phyloP scores from a whole-genome alignment of 2,113 vertebrate species.

The Cacatua alba region DNA sequence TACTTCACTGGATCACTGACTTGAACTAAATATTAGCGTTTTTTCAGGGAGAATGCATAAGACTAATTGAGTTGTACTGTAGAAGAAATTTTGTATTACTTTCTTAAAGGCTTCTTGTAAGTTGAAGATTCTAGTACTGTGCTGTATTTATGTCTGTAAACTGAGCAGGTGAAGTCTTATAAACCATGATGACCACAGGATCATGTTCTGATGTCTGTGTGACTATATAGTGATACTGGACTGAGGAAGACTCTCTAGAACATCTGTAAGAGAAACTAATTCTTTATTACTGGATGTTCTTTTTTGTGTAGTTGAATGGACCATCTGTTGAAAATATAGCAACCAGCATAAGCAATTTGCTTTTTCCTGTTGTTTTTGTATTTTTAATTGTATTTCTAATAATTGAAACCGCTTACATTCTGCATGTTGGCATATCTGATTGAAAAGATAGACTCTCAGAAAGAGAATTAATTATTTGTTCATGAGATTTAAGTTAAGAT shows the following conservation, averaged over 20 bases:
- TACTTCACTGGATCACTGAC: background rate
- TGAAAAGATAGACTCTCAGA: background rate
- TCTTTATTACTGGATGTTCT: background rate
- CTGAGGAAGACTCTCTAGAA: background rate
- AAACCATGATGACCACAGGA: background rate
- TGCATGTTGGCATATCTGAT: background rate
- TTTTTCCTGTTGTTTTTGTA: background rate
- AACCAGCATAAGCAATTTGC: background rate
- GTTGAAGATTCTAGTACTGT: background rate
- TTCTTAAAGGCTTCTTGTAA: background rate
- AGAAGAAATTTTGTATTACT: background rate
- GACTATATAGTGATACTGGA: background rate
- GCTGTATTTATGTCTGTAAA: background rate
- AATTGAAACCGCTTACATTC: background rate
- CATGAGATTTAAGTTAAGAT: background rate
- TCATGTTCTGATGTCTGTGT: background rate
- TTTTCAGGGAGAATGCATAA: background rate
- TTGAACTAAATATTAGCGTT: background rate
- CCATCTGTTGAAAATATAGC: background rate
- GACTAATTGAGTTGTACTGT: background rate
- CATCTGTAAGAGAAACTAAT: background rate
- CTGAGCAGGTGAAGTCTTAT: background rate
- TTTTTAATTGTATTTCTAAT: background rate
- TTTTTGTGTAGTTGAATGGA: background rate
- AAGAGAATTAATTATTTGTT: background rate